Base-by-base conservation (phyloP, 2,888 invertebrate genomes). In the Anodontia alba region DNA sequence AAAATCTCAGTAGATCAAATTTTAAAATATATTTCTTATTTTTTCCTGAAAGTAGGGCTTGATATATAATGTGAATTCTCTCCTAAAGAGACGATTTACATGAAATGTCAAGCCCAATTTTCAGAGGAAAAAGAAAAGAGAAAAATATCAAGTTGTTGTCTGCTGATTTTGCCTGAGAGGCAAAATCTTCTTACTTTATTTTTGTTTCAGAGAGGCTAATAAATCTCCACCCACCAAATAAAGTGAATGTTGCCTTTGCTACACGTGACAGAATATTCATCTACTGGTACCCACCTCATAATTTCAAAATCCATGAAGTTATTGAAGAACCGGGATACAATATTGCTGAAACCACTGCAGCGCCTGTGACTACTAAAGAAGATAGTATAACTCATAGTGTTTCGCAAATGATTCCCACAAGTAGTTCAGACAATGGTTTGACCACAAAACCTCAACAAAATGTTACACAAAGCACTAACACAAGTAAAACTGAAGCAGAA, bases 241-340 rank as follows among this genome's bases (percentile, higher is more conserved):
- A 90, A 77, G 71, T 91, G 26, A 87, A 87, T 5, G 74, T 84
- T 0, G 82, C 80, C 20, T 81, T 79, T 29, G 77, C 78, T 0
- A 77, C 78, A 23, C 43, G 74, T 0, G 83, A 66, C 0, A 83
- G 73, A 62, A 82, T 87, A 0, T 84, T 83, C 66, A 29, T 91
- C 17, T 85, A 80, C 54, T 91, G 91, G 91, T 83, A 78, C 42
- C 78, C 83, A 31, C 90, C 90, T 26, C 31, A 54, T 17, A 87
- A 86, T 73, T 89, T 79, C 57, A 46, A 71, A 33, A 68, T 80
- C 26, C 85, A 84, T 67, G 36, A 71, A n/a, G 62, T 73, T 20
- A 29, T 23, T 17, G 43, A 75, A 5, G 67, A 70, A 8, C 74
- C 49, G 8, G 26, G 62, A 15, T 54, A 49, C 8, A 68, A n/a